phyloP scores from a whole-genome alignment of 2,797 vertebrate genomes.

The Hirundo rustica region DNA sequence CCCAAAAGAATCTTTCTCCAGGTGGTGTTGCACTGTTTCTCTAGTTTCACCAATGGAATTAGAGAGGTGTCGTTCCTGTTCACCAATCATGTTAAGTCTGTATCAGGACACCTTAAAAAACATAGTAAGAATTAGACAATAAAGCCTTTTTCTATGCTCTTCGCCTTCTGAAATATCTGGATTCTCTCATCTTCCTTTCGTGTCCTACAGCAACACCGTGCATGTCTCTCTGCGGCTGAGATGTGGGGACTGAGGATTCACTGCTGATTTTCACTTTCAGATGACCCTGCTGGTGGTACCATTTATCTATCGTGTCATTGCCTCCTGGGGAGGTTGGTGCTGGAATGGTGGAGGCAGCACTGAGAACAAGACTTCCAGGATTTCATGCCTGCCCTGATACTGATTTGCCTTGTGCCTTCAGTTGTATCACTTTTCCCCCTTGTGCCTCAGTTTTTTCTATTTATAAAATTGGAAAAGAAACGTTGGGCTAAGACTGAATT shows the following conservation, averaged over 20 bases:
- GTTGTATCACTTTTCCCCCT: neutral
- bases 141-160: too few relatives aligned
- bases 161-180: too few relatives aligned
- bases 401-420: neutral
- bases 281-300: neutral
- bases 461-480: slow-evolving; percentile 29
- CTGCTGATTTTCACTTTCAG: neutral
- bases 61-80: too few relatives aligned
- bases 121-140: too few relatives aligned
- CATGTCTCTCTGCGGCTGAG: neutral
- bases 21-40: too few relatives aligned
- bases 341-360: neutral
- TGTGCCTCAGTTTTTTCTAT: neutral
- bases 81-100: too few relatives aligned
- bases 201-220: neutral
- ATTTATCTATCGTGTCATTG: neutral
- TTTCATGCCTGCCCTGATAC: neutral
- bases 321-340: neutral
- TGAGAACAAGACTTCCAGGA: neutral
- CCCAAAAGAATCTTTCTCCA: too few relatives aligned
- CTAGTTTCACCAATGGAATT: too few relatives aligned
- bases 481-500: neutral
- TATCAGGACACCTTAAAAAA: too few relatives aligned
- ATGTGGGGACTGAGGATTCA: neutral
- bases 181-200: too few relatives aligned